Evolutionary conservation across 2,113 vertebrate genomes (phyloP).

Genomic region (Phrynocephalus versicolor): DNA sequence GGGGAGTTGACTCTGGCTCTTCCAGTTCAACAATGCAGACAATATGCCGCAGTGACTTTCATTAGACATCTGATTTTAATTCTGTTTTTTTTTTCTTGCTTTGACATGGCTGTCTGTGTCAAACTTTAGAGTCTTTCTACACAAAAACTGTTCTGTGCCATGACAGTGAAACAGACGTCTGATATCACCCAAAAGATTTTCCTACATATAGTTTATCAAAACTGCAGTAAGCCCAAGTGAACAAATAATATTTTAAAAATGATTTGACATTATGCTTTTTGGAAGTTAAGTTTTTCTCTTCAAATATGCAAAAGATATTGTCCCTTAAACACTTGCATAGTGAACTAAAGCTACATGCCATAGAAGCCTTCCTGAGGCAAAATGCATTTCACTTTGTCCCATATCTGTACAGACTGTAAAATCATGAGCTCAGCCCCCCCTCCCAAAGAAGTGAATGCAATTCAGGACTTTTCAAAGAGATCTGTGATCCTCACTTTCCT

Average conservation of each 20-base stretch:
- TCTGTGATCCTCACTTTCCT: rapidly evolving
- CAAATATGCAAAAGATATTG: neutral
- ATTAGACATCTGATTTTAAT: neutral
- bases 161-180: neutral
- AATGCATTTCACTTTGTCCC: too few species aligned
- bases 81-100: too few species aligned
- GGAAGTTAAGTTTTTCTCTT: neutral
- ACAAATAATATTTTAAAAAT: neutral
- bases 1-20: too few species aligned
- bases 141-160: neutral
- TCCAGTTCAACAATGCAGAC: too few species aligned
- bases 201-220: neutral
- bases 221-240: neutral
- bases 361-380: neutral
- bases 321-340: neutral
- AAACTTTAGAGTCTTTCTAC: neutral
- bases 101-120: neutral
- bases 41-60: too few species aligned
- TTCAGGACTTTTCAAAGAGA: neutral
- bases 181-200: neutral
- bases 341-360: neutral
- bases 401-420: too few species aligned
- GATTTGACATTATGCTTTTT: neutral
- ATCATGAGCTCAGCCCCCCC: too few species aligned
- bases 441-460: neutral